These are phyloP conservation scores for Lasioglossum lativentre DNA, from an alignment of 2,888 invertebrate species.

Conservation along the genomic window DNA sequence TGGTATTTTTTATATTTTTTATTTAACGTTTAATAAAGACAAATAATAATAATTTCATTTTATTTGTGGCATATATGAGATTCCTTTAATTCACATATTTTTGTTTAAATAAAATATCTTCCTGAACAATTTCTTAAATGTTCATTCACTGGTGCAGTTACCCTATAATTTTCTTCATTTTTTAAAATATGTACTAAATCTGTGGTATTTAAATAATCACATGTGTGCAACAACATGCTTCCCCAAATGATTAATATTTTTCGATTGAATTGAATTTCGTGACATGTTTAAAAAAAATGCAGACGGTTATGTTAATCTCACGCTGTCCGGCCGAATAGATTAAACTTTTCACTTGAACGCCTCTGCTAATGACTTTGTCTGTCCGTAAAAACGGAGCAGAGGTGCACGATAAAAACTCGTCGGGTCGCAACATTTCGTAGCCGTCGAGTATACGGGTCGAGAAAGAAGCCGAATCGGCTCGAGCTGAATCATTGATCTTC, in stretches of 20 bases:
- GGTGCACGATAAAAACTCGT: constrained; percentile 4
- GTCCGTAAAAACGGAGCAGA: background rate
- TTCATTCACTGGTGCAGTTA: no score
- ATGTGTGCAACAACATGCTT: no score
- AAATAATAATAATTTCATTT: no score
- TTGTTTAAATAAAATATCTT: no score
- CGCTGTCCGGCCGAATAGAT: background rate
- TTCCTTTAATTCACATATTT: no score
- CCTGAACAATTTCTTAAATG: no score
- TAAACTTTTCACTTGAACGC: constrained; percentile 1
- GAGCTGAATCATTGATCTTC: constrained; percentile 12
- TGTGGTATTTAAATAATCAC: no score
- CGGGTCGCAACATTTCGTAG: background rate
- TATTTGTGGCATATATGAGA: no score
- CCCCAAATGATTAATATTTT: background rate
- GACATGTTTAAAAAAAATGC: background rate
- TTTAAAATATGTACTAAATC: no score
- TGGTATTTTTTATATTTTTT: no score
- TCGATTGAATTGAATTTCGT: background rate
- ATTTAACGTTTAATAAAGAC: no score
- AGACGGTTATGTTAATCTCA: background rate
- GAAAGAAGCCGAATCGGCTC: background rate
- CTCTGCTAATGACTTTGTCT: background rate
- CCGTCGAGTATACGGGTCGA: background rate
- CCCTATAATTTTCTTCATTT: no score